Percentiles rank a stretch among this genome's conserved stretches.
Evolutionary conservation across 1,140 invertebrate species (phyloP).

Genomic region (Eupristina koningsbergeri): DNA sequence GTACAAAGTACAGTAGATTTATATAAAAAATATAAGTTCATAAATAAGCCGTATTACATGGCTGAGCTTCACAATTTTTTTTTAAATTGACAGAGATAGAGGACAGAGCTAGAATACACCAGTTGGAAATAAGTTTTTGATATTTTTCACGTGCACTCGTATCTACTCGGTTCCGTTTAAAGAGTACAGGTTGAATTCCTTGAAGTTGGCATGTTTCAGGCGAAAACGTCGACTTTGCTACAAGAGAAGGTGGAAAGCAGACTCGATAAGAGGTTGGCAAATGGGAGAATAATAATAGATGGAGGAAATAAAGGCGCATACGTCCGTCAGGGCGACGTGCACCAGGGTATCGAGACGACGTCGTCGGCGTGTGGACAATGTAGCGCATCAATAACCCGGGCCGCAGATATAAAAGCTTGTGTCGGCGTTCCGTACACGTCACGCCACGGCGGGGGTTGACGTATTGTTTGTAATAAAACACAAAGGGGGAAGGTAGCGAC

Average conservation of each 20-base stretch:
- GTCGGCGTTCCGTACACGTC: slow-evolving; percentile 41
- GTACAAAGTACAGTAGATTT: no score
- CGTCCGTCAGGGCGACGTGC: not conserved
- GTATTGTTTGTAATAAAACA: slow-evolving; percentile 74
- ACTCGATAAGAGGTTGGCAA: not conserved
- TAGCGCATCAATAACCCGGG: slow-evolving; percentile 71
- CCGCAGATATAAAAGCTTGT: slow-evolving; percentile 69
- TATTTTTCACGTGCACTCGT: not conserved
- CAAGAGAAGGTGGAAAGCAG: not conserved
- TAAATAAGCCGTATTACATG: no score
- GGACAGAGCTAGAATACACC: not conserved
- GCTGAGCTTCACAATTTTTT: no score
- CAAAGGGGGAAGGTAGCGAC: slow-evolving; percentile 68
- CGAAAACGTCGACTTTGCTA: not conserved
- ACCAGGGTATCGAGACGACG: slow-evolving; percentile 13
- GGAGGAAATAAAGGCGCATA: not conserved
- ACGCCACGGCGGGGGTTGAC: slow-evolving; percentile 58
- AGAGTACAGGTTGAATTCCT: not conserved
- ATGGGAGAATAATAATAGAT: not conserved
- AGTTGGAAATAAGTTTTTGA: not conserved
- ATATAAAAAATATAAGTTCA: no score
- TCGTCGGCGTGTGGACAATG: slow-evolving; percentile 63
- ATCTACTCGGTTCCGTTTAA: slow-evolving; percentile 1
- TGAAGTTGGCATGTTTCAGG: not conserved
- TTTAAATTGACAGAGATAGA: not conserved